Evolutionary conservation across 1,140 invertebrate species (phyloP).

Genomic region (Notospermus geniculatus): DNA sequence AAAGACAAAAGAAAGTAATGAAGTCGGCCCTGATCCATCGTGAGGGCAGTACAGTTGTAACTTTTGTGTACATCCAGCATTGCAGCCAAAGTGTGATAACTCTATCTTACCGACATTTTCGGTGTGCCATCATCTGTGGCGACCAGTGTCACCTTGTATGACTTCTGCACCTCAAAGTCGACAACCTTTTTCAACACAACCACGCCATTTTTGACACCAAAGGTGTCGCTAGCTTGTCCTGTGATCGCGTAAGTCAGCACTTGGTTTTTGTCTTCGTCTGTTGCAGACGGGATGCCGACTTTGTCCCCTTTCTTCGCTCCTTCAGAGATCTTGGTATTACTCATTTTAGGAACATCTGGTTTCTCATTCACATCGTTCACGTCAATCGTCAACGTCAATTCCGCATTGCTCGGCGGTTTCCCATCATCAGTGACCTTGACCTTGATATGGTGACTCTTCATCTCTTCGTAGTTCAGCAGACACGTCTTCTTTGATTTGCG

Average conservation of each 20-base stretch:
- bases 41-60: no score
- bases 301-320: constrained; percentile 11
- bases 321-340: constrained; percentile 19
- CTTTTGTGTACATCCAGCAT: no score
- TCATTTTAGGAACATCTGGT: constrained; percentile 17
- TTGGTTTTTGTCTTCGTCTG: constrained; percentile 27
- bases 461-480: constrained; percentile 28
- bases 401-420: constrained; percentile 14
- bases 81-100: no score
- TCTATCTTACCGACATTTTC: constrained; percentile 20
- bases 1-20: no score
- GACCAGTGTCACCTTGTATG: constrained; percentile 18
- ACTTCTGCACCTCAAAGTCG: constrained; percentile 24
- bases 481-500: constrained; percentile 11
- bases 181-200: constrained; percentile 18
- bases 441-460: constrained; percentile 16
- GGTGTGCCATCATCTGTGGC: constrained; percentile 25
- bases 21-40: no score
- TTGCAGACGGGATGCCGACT: constrained; percentile 19
- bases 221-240: constrained; percentile 9
- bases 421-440: constrained; percentile 32
- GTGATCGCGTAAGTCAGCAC: constrained; percentile 16
- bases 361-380: constrained; percentile 31
- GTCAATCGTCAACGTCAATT: constrained; percentile 17
- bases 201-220: constrained; percentile 15